Evolutionary conservation across 2,113 vertebrate species (phyloP).

Genomic region (Stegostoma tigrinum): DNA sequence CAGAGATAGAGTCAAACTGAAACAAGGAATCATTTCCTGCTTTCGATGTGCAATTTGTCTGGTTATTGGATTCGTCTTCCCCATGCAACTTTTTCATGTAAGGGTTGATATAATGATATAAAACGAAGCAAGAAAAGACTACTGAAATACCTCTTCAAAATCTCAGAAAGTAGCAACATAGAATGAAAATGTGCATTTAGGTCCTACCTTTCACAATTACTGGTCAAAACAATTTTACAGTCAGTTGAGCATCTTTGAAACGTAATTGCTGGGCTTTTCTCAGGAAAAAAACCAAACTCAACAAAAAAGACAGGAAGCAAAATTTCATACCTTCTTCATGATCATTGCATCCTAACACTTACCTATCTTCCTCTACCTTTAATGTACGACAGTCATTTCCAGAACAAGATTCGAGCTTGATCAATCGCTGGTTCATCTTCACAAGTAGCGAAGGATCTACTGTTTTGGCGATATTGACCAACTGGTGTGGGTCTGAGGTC

Average conservation of each 20-base stretch:
- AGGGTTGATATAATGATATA: no score
- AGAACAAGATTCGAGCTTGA: constrained; percentile 62
- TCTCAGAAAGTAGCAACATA: neutral
- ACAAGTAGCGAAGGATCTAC: constrained; percentile 60
- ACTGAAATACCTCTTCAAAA: neutral
- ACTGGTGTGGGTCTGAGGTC: constrained; percentile 58
- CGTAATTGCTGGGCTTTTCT: no score
- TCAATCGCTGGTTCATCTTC: constrained; percentile 66
- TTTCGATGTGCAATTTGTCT: neutral
- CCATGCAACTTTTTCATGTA: no score
- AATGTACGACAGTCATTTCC: constrained; percentile 51
- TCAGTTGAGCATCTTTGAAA: no score
- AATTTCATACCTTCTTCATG: neutral
- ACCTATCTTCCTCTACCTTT: constrained; percentile 25
- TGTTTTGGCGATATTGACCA: constrained; percentile 66
- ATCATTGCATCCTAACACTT: neutral
- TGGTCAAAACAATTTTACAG: no score
- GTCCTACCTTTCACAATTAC: no score
- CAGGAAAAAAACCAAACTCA: neutral
- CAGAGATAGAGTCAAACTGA: neutral
- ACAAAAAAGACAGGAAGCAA: neutral
- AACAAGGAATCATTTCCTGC: neutral
- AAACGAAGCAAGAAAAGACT: neutral
- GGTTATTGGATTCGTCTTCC: neutral
- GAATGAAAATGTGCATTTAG: neutral